Conservation (phyloP, 92 coral and sea anemone genomes). For the Scolanthus callimorphus region DNA sequence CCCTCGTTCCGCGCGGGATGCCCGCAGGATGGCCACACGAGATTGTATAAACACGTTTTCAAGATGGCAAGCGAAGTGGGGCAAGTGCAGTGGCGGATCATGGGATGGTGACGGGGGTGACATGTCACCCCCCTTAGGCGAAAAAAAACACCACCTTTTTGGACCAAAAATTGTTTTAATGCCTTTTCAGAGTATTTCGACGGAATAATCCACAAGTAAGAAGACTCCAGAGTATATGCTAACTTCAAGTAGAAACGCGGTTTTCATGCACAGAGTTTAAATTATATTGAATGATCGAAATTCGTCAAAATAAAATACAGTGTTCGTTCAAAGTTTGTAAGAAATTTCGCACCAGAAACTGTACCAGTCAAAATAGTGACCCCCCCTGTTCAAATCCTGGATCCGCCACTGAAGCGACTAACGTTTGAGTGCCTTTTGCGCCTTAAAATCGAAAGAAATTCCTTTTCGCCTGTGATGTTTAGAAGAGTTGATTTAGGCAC, state of each 20-base stretch:
- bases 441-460: no score
- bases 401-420: no score
- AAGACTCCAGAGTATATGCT: constrained; percentile 16
- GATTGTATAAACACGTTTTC: no score
- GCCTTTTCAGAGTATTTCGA: background rate
- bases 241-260: constrained; percentile 27
- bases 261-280: constrained; percentile 15
- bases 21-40: no score
- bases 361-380: constrained; percentile 23
- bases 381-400: constrained; percentile 24
- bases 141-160: background rate
- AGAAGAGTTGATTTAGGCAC: no score
- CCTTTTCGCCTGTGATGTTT: no score
- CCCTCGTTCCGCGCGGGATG: no score
- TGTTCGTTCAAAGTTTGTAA: constrained; percentile 23
- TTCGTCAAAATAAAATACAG: constrained; percentile 17
- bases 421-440: no score
- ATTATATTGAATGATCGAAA: constrained; percentile 10
- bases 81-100: background rate
- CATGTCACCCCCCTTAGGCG: constrained; percentile 1
- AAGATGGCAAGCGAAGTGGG: no score
- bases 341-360: constrained; percentile 24
- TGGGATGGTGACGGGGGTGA: background rate
- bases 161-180: background rate
- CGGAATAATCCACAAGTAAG: background rate